phyloP scores from a whole-genome alignment of 1,140 invertebrate genomes.

The Rhizoglyphus robini region DNA sequence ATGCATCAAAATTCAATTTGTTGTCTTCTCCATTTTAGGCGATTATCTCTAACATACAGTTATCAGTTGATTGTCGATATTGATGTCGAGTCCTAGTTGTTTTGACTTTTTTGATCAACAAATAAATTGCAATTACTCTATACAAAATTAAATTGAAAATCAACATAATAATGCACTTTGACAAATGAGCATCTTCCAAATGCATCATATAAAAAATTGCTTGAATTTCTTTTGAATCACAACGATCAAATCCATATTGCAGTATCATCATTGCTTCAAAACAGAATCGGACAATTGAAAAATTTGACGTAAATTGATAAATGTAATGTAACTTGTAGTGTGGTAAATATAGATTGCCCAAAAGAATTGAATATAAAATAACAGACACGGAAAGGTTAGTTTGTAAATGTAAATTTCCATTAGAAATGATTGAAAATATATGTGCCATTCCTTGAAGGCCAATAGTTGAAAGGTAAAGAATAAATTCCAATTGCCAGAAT shows the following conservation, averaged over 20 bases:
- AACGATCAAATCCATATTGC: constrained; percentile 16
- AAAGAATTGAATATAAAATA: background rate
- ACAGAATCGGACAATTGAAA: background rate
- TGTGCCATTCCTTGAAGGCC: background rate
- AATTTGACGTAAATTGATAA: constrained; percentile 2
- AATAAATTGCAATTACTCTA: background rate
- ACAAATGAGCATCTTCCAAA: background rate
- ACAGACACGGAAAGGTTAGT: background rate
- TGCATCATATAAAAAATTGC: background rate
- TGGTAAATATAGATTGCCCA: constrained; percentile 1
- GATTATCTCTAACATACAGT: too few species aligned
- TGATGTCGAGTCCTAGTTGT: too few species aligned
- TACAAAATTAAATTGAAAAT: constrained; percentile 4
- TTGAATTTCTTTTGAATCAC: constrained; percentile 5
- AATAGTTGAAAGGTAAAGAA: background rate
- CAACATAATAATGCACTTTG: background rate
- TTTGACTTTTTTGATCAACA: background rate
- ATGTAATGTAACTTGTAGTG: background rate
- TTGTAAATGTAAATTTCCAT: background rate
- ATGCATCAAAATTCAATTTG: too few species aligned
- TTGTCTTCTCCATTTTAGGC: too few species aligned
- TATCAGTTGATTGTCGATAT: too few species aligned
- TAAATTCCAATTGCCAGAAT: background rate
- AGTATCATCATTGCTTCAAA: background rate
- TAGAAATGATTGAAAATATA: background rate